phyloP scores from a whole-genome alignment of 2,113 vertebrate genomes.

The Todiramphus chloris region DNA sequence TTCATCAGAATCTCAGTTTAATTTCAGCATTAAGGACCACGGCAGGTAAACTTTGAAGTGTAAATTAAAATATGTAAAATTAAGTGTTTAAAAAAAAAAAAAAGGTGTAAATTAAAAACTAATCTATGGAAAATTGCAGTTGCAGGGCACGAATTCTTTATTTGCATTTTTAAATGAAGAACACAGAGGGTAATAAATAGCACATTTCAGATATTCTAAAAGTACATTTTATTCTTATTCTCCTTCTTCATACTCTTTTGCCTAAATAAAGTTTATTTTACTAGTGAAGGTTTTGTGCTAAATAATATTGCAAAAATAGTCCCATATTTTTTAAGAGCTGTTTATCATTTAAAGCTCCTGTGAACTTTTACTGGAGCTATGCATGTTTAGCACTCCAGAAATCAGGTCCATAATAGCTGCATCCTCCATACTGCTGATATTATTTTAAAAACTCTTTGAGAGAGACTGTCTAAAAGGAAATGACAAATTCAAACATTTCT shows the following conservation, averaged over 20 bases:
- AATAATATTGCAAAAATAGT: background rate
- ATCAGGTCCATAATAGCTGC: background rate
- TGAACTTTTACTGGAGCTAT: background rate
- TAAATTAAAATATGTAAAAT: too few relatives aligned
- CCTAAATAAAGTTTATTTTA: background rate
- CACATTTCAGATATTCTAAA: background rate
- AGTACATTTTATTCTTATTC: background rate
- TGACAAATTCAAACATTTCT: background rate
- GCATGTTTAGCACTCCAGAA: background rate
- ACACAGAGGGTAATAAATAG: background rate
- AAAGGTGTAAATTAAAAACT: conserved; percentile 57
- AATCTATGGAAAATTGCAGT: conserved; percentile 56
- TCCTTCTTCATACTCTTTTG: background rate
- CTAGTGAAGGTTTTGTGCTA: background rate
- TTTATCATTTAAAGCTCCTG: background rate
- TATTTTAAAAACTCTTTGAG: conserved; percentile 7
- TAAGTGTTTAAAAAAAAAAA: too few relatives aligned
- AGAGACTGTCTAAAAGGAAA: background rate
- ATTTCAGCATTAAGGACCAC: conserved; percentile 52
- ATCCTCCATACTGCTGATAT: background rate
- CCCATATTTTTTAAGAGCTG: background rate
- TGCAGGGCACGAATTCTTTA: conserved; percentile 28
- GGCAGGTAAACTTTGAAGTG: conserved; percentile 33
- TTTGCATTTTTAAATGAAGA: conserved; percentile 63
- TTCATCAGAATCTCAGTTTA: conserved; percentile 62